Percentiles rank a stretch among this genome's conserved stretches.
Conservation (phyloP, 2,888 invertebrate species). For the Chloroclystis v-ata region DNA sequence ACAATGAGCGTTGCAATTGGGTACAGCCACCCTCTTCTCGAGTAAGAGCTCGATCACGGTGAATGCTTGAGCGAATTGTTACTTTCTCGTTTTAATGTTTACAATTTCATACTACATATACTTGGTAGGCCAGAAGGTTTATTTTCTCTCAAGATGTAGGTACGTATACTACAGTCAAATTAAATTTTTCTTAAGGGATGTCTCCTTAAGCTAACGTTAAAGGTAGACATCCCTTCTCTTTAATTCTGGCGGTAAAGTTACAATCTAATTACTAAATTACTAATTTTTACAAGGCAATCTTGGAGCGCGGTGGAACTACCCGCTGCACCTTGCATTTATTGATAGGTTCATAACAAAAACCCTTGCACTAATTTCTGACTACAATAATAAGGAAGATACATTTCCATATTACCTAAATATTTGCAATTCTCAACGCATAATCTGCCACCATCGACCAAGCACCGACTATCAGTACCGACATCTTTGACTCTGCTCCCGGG, state of each 20-base stretch:
- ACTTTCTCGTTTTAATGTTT: neutral
- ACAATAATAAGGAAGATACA: no score
- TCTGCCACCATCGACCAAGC: slow-evolving; percentile 1
- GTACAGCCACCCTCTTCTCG: slow-evolving; percentile 45
- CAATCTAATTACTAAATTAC: no score
- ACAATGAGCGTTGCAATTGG: slow-evolving; percentile 61
- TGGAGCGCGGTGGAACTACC: no score
- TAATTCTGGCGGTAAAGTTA: no score
- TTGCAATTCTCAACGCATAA: neutral
- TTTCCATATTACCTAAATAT: neutral
- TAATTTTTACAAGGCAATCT: no score
- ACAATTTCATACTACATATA: neutral
- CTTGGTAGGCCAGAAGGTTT: neutral
- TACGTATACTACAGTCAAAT: no score
- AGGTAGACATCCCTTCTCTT: no score
- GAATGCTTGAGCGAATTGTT: neutral
- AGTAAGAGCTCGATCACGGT: slow-evolving; percentile 9
- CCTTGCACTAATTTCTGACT: no score
- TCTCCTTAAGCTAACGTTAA: no score
- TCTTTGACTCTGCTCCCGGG: slow-evolving; percentile 38
- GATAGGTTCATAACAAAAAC: no score
- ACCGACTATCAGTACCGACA: slow-evolving; percentile 5
- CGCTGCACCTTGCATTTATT: no score
- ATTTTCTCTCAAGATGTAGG: neutral
- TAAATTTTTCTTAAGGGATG: no score